Base-by-base conservation (phyloP, 2,113 vertebrate species). In the Potamarius usumacintae region DNA sequence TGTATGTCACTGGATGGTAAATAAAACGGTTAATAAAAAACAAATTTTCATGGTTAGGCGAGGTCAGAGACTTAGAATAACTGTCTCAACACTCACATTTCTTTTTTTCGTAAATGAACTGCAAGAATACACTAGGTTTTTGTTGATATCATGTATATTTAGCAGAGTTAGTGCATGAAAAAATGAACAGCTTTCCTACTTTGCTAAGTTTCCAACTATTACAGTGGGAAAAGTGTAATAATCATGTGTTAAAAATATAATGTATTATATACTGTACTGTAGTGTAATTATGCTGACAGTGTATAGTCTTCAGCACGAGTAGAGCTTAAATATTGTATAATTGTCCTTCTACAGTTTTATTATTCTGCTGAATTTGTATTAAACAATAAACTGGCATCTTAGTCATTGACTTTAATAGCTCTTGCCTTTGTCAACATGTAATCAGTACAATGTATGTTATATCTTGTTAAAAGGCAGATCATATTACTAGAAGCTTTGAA, bases 401-500 rank as follows among this genome's bases (percentile, higher is more conserved):
- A 57, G 52, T 20, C 55, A 81, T 5, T 81, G 30, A 48, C 18
- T 22, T 30, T 78, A 18, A 53, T 0, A 27, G 60, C 60, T 76
- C 71, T 48, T 74, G 71, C 1, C 10, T 30, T 57, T 20, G 34
- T 86, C 11, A 25, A 34, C 2, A 22, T 42, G 58, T 42, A 82
- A 82, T 71, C 14, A 27, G 12, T 69, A 6, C 82, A 83, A 18
- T 55, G 63, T 4, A 42, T 30, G 52, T 57, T 52, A 18, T 69
- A 74, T 76, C 48, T 52, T 50, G 77, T 18, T 77, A 83, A 18
- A 67, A n/a, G 42, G 11, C 52, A 78, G 69, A 48, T 81, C 55
- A 42, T 72, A 67, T 86, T 76, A 27, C 50, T 58, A 82, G 53
- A 14, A 25, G 5, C 72, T 79, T 88, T 78, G 71, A 84, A 80